Evolutionary conservation across 2,797 vertebrate species (phyloP).

Genomic region (Takifugu ocellatus): DNA sequence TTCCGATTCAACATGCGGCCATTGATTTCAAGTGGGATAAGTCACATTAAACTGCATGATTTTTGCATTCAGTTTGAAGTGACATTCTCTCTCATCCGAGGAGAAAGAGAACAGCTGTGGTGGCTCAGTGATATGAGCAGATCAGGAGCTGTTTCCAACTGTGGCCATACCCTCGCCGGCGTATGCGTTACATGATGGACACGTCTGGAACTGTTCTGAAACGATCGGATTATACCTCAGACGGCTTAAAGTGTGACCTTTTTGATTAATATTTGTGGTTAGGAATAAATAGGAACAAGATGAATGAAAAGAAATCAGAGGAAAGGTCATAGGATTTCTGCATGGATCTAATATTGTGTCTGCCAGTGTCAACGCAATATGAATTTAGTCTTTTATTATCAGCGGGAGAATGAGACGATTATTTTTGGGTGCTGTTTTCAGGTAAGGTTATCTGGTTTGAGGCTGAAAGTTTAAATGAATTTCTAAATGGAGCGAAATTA

Average conservation of each 20-base stretch:
- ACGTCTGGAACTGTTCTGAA: neutral
- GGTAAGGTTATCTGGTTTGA: neutral
- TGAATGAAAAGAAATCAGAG: constrained; percentile 1
- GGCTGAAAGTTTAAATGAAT: constrained; percentile 14
- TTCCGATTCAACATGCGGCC: constrained; percentile 34
- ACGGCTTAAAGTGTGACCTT: neutral
- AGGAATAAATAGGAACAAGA: constrained; percentile 5
- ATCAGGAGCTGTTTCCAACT: constrained; percentile 20
- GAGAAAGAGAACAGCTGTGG: constrained; percentile 25
- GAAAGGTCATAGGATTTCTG: neutral
- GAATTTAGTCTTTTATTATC: constrained; percentile 13
- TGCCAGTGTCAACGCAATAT: neutral
- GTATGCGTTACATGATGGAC: neutral
- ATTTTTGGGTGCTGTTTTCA: constrained; percentile 4
- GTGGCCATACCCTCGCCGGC: neutral
- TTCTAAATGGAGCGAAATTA: constrained; percentile 8
- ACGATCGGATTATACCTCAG: neutral
- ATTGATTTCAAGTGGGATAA: constrained; percentile 15
- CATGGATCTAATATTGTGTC: constrained; percentile 6
- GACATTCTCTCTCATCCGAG: constrained; percentile 51
- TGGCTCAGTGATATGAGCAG: constrained; percentile 16
- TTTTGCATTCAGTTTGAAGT: constrained; percentile 52
- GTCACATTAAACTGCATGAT: constrained; percentile 18
- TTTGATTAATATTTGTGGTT: neutral
- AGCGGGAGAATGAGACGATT: constrained; percentile 9